phyloP scores from a whole-genome alignment of 2,113 vertebrate species.

The Thalassoma bifasciatum region DNA sequence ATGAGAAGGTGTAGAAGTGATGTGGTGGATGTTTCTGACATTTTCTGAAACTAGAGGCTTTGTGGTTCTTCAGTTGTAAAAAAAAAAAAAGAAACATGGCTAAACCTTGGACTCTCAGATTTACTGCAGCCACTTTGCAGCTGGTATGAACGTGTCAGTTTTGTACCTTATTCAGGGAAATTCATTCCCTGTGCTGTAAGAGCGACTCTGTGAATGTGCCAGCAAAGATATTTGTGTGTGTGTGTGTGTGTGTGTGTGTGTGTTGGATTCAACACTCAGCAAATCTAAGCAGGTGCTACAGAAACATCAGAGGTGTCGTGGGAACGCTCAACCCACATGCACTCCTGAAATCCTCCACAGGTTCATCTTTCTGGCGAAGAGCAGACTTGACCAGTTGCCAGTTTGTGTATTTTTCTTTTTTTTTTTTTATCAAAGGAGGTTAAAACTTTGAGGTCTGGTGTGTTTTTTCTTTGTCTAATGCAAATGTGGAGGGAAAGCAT shows the following conservation, averaged over 20 bases:
- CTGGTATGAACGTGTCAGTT: constrained; percentile 3
- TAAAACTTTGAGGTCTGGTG: constrained; percentile 54
- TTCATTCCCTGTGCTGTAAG: not conserved
- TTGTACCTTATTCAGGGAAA: constrained; percentile 16
- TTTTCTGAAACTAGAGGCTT: too few relatives aligned
- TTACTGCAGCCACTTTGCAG: too few relatives aligned
- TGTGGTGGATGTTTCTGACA: too few relatives aligned
- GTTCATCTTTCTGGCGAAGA: constrained; percentile 17
- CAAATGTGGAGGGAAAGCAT: constrained; percentile 27
- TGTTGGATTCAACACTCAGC: constrained; percentile 17
- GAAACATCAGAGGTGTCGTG: constrained; percentile 31
- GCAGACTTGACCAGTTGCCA: constrained; percentile 28
- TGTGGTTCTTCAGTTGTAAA: too few relatives aligned
- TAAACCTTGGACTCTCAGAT: too few relatives aligned
- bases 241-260: too few relatives aligned
- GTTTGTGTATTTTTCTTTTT: too few relatives aligned
- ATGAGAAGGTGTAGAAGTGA: too few relatives aligned
- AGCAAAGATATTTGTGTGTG: constrained; percentile 20
- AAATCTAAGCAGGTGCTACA: constrained; percentile 29
- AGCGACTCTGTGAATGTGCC: not conserved
- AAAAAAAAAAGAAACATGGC: too few relatives aligned
- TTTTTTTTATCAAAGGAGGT: constrained; percentile 32
- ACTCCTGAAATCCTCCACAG: constrained; percentile 18
- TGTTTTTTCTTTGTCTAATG: constrained; percentile 43
- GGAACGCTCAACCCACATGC: constrained; percentile 32